A percentile compares a stretch with the other conserved stretches of the same genome.
phyloP scores from a whole-genome alignment of 2,888 invertebrate genomes.

The Torymus tubicola region DNA sequence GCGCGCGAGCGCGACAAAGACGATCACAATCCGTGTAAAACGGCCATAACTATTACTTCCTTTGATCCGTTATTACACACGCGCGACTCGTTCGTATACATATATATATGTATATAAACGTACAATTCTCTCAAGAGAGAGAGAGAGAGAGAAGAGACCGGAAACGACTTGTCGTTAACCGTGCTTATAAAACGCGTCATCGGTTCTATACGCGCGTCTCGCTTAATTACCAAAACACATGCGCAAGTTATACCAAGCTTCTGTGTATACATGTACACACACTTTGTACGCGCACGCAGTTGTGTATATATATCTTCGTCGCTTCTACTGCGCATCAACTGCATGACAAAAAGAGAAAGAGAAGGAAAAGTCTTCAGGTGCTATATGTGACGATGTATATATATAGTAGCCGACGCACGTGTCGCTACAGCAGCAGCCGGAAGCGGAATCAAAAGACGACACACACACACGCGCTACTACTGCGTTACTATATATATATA shows the following conservation, averaged over 20 bases:
- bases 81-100: not conserved
- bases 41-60: not conserved
- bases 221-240: conserved; percentile 34
- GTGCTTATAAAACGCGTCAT: conserved; percentile 31
- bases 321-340: not conserved
- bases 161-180: conserved; percentile 41
- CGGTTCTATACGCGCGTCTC: conserved; percentile 23
- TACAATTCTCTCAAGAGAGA: not conserved
- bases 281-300: conserved; percentile 23
- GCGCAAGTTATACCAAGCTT: not conserved
- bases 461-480: not conserved
- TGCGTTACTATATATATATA: no score
- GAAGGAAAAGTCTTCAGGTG: conserved; percentile 2
- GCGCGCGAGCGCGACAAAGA: conserved; percentile 9
- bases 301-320: not conserved
- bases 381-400: no score
- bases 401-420: not conserved
- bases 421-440: not conserved
- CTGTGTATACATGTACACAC: conserved; percentile 5
- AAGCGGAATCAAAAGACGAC: conserved; percentile 5
- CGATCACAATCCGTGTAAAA: conserved; percentile 13
- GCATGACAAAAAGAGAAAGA: not conserved
- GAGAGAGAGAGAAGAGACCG: conserved; percentile 10
- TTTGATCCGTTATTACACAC: conserved; percentile 31
- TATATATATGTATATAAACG: conserved; percentile 24